Evolutionary conservation across 2,888 invertebrate genomes (phyloP), one percentile per base, ranked within the genome.

Genomic region (Acleris cristana): DNA sequence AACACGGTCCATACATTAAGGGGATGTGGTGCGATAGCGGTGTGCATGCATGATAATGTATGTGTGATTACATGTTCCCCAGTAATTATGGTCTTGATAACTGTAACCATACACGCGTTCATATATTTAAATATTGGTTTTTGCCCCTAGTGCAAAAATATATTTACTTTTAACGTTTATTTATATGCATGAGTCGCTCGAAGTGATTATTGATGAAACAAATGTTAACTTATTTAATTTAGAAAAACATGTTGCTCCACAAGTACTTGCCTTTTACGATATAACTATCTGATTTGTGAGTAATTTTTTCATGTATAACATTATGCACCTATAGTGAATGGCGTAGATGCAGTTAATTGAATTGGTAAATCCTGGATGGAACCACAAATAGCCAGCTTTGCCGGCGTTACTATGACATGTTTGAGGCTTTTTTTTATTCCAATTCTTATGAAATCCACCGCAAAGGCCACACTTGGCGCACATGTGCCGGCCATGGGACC

Each of bases 401-500:
- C 40, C 52, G 14, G 52, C 49, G 26, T 54, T 45, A n/a, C 40
- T 53, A 21, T 49, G 53, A 58, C 52, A 23, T 53, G 4, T 60
- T 26, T 62, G 23, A 63, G 45, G 40, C 48, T 67, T 67, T 67
- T 67, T 67, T 63, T 66, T n/a, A 44, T 18, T 30, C 16, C 5
- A 18, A 52, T 67, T 67, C 67, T 53, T 53, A 26, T 66, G 67
- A 67, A 67, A 49, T 54, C 12, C 64, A 44, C 10, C 18, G 60
- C 34, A 52, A 52, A 8, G 48, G 48, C 55, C 57, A 48, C 62
- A 67, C 62, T 67, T 57, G 67, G n/a, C 3, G 63, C 67, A 67
- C 67, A 67, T 67, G 67, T 67, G 55, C 8, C 18, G 55, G 53
- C 85, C 88, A 89, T 89, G 90, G 85, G 88, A 87, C 80, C 80